Base-by-base conservation (phyloP, 2,888 invertebrate species). In the Lomographa bimaculata region DNA sequence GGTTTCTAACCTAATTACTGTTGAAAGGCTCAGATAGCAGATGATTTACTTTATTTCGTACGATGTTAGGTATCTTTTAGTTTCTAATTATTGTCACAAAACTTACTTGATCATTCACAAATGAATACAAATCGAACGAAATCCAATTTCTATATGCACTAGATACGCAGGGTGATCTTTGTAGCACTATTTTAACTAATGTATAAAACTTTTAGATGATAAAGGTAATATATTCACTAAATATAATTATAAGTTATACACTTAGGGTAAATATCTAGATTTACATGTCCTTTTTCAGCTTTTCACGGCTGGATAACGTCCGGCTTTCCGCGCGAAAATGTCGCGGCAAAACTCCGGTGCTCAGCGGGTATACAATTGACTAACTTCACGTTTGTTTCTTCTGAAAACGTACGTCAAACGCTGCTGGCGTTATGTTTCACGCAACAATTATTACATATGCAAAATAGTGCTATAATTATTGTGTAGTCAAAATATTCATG, bases 291-390 rank as follows among this genome's bases (percentile, higher is more conserved):
- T 67, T 81, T 82, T 81, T 77, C 63, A 79, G 76, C 64, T 84
- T 86, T 87, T 83, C 82, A 86, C 84, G 83, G 85, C 85, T 87
- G 79, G 76, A 85, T 89, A 86, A 85, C 85, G 87, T 83, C 87
- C 86, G 86, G 86, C 89, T 84, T 89, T 86, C 87, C 89, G 89
- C 89, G 89, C 89, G 89, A 89, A 87, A 89, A 89, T 87, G 85
- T 87, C 87, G 89, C 89, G 89, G 84, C 85, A 83, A 89, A 84
- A 82, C 77, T n/a, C 77, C 59, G 67, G 64, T 67, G 50, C 74
- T 67, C 70, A 60, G 64, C 66, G 71, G 70, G 65, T 61, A 61
- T 52, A 75, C 63, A 65, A 67, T 43, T 49, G 39, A 57, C 83
- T 79, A 79, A 72, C 82, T 90, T 90, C 89, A 85, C 56, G 79